Percentiles rank a stretch among this genome's conserved stretches.
Evolutionary conservation across 2,797 vertebrate species (phyloP).

Genomic region (Sylvia borin): DNA sequence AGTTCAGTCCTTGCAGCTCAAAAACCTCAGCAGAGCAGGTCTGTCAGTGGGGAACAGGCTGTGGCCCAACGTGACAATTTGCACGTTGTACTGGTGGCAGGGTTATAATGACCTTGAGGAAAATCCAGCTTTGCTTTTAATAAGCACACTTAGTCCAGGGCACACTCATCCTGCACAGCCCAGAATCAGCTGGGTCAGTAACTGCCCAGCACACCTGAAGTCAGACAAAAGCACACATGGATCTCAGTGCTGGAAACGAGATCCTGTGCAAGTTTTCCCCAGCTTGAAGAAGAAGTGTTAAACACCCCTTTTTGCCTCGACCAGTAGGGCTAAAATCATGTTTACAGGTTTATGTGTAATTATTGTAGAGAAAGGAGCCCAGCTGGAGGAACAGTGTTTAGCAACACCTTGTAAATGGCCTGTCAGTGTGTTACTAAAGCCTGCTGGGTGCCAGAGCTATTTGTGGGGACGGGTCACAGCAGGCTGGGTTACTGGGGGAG

Average conservation of each 20-base stretch:
- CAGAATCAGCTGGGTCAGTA: not conserved
- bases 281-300: not conserved
- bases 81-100: not conserved
- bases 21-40: not conserved
- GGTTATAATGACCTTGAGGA: not conserved
- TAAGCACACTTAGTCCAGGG: not conserved
- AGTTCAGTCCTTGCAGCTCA: not conserved
- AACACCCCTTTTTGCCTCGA: not conserved
- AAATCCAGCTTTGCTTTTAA: not conserved
- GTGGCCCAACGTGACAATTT: not conserved
- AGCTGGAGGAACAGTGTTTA: constrained; percentile 1
- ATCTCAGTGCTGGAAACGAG: not conserved
- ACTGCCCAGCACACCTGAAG: not conserved
- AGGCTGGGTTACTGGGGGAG: constrained; percentile 21
- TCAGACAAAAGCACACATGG: not conserved
- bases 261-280: not conserved
- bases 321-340: not conserved
- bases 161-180: not conserved
- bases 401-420: not conserved
- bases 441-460: not conserved
- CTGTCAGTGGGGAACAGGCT: not conserved
- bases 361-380: not conserved
- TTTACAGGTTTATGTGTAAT: not conserved
- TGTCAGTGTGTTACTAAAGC: not conserved
- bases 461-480: not conserved